Evolutionary conservation across 2,888 invertebrate species (phyloP).

Genomic region (Neuroscelio doddi): DNA sequence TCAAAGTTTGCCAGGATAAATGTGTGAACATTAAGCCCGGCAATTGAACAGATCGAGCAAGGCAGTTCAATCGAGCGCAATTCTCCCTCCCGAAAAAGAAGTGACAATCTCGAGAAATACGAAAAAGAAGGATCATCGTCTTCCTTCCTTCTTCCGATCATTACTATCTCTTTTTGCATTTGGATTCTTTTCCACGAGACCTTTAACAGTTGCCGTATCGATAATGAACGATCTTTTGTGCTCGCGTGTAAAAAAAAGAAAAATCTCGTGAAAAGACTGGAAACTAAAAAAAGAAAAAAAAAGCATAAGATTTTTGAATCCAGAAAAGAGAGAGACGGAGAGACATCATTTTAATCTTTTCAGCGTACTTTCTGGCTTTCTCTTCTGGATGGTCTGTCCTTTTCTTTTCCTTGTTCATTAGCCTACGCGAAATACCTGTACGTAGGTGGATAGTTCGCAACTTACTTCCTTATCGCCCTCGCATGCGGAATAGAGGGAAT

Average conservation of each 20-base stretch:
- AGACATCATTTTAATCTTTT: too few species aligned
- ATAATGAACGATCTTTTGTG: slow-evolving; percentile 71
- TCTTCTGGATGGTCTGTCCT: slow-evolving; percentile 16
- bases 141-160: slow-evolving; percentile 37
- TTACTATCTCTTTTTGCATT: slow-evolving; percentile 57
- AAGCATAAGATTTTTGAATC: too few species aligned
- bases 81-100: too few species aligned
- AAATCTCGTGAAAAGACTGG: slow-evolving; percentile 17
- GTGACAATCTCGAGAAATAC: too few species aligned
- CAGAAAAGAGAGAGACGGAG: slow-evolving; percentile 23
- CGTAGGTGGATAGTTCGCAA: slow-evolving; percentile 1
- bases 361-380: too few species aligned
- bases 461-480: slow-evolving; percentile 4
- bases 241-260: slow-evolving; percentile 44
- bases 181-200: slow-evolving; percentile 30
- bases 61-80: too few species aligned
- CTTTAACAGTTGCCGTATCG: slow-evolving; percentile 56
- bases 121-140: too few species aligned
- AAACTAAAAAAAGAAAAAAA: slow-evolving; percentile 15
- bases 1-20: too few species aligned
- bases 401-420: slow-evolving; percentile 20
- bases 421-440: slow-evolving; percentile 19
- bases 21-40: too few species aligned
- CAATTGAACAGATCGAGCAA: too few species aligned
- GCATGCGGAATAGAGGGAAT: too few species aligned